Conservation (phyloP, 2,888 invertebrate genomes). For the Polyommatus icarus region DNA sequence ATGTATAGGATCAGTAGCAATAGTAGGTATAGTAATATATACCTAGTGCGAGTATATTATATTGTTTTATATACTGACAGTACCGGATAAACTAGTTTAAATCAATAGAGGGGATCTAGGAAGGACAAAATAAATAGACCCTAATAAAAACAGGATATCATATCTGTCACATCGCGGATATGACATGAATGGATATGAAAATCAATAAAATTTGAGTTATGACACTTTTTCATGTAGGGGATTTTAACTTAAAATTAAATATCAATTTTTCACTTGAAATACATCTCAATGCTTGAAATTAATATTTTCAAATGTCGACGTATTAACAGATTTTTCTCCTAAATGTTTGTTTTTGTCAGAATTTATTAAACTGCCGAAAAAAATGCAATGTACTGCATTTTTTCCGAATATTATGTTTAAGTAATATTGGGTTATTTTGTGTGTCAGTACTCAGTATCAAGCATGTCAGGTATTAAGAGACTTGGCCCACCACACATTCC, state of each 20-base stretch:
- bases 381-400: too few relatives aligned
- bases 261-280: too few relatives aligned
- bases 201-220: conserved; percentile 20
- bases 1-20: not conserved
- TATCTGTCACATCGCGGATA: conserved; percentile 13
- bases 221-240: not conserved
- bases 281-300: too few relatives aligned
- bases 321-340: too few relatives aligned
- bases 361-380: too few relatives aligned
- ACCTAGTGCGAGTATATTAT: not conserved
- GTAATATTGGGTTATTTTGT: too few relatives aligned
- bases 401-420: too few relatives aligned
- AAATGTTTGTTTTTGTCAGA: too few relatives aligned
- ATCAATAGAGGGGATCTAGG: conserved; percentile 29
- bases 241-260: not conserved
- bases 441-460: too few relatives aligned
- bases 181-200: conserved; percentile 8
- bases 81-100: conserved; percentile 29
- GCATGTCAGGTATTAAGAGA: too few relatives aligned
- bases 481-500: too few relatives aligned
- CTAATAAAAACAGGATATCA: conserved; percentile 18
- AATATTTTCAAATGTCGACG: too few relatives aligned
- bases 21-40: not conserved
- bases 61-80: conserved; percentile 1
- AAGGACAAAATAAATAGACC: conserved; percentile 28